Percentiles rank a stretch among this genome's conserved stretches.
phyloP scores from a whole-genome alignment of 2,888 invertebrate genomes.

The Andrena praecox region DNA sequence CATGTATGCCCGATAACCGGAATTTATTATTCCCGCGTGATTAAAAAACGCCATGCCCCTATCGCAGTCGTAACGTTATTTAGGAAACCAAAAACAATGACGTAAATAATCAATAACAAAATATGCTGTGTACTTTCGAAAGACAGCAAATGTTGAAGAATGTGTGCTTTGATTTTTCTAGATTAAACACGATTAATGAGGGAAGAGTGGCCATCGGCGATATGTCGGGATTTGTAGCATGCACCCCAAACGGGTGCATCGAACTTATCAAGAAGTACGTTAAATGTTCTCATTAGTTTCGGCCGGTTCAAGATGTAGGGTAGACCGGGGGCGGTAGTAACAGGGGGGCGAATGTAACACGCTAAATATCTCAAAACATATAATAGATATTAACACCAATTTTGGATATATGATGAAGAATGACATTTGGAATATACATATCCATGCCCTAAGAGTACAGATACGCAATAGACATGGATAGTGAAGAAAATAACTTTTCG shows the following conservation, averaged over 20 bases:
- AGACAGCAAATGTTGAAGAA: slow-evolving; percentile 2
- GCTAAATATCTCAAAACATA: no score
- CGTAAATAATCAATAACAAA: not conserved
- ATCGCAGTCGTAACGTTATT: not conserved
- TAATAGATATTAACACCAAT: no score
- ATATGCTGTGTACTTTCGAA: not conserved
- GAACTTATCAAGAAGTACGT: slow-evolving; percentile 92
- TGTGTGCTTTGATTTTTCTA: slow-evolving; percentile 77
- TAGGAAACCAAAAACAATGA: not conserved
- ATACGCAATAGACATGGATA: no score
- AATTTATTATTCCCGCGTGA: not conserved
- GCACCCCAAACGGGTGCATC: slow-evolving; percentile 98
- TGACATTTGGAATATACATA: no score
- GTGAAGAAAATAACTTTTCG: no score
- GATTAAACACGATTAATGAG: slow-evolving; percentile 96
- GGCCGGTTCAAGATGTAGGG: not conserved
- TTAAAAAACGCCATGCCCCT: not conserved
- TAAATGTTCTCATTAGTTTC: not conserved
- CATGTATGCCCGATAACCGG: slow-evolving; percentile 6
- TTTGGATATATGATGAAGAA: no score
- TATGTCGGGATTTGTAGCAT: slow-evolving; percentile 95
- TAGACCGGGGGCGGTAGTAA: no score
- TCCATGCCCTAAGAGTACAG: no score
- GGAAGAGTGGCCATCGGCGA: slow-evolving; percentile 96
- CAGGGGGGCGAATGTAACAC: no score